Conservation (phyloP, 2,888 invertebrate species). For the Arrhopalites spinosus region DNA sequence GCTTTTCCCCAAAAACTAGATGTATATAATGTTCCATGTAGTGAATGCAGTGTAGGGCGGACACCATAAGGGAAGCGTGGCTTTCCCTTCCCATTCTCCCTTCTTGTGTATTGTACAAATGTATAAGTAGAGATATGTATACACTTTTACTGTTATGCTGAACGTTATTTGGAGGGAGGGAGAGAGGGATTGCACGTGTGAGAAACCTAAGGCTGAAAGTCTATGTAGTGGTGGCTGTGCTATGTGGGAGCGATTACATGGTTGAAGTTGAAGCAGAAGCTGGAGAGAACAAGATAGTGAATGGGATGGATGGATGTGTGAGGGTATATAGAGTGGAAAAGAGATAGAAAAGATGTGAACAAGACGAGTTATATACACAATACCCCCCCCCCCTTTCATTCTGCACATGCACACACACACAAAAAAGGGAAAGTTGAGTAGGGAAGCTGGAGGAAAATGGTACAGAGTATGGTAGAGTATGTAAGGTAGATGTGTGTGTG, state of each 20-base stretch:
- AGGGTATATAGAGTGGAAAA: background rate
- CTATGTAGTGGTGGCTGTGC: background rate
- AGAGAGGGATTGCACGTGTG: conserved; percentile 14
- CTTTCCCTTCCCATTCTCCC: too few relatives aligned
- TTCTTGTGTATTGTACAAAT: too few relatives aligned
- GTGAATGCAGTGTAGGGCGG: too few relatives aligned
- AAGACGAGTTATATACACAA: too few relatives aligned
- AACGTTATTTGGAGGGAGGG: background rate
- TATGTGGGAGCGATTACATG: conserved; percentile 2
- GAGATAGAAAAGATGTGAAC: too few relatives aligned
- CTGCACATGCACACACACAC: too few relatives aligned
- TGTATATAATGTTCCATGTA: too few relatives aligned
- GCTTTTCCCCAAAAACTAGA: background rate
- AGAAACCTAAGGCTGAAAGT: background rate
- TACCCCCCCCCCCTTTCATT: too few relatives aligned
- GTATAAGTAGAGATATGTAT: background rate
- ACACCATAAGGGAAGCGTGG: too few relatives aligned
- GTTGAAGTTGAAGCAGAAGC: background rate
- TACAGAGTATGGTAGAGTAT: too few relatives aligned
- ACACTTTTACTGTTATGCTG: background rate
- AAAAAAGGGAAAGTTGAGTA: background rate
- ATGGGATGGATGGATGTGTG: background rate
- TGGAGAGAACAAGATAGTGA: conserved; percentile 2
- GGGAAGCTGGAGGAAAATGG: background rate
- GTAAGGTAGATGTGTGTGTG: background rate